phyloP scores from a whole-genome alignment of 2,797 vertebrate genomes.

The Myiotriccus ornatus region DNA sequence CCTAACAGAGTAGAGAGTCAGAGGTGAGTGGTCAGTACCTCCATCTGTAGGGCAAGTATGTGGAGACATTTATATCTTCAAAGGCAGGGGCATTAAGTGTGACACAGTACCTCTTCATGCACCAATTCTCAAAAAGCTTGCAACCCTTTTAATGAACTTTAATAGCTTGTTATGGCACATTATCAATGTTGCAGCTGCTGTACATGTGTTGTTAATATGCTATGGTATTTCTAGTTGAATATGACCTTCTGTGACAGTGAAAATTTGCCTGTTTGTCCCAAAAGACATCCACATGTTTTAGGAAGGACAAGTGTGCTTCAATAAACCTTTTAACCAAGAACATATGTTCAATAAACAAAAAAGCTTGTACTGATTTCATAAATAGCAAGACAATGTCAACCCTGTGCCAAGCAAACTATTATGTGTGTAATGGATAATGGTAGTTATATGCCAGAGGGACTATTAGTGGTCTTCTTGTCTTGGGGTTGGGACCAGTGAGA shows the following conservation, averaged over 20 bases:
- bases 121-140: background rate
- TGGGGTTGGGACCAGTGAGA: background rate
- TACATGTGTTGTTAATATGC: conserved; percentile 41
- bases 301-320: conserved; percentile 12
- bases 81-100: background rate
- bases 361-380: conserved; percentile 37
- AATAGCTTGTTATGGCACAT: background rate
- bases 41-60: background rate
- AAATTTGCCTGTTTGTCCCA: background rate
- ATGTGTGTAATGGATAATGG: background rate
- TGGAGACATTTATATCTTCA: background rate
- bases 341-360: conserved; percentile 47
- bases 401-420: conserved; percentile 1
- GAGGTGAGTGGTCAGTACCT: background rate
- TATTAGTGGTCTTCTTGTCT: background rate
- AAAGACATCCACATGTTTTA: conserved; percentile 36
- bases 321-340: conserved; percentile 49
- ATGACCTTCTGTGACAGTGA: conserved; percentile 10
- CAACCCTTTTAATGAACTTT: background rate
- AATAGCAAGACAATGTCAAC: conserved; percentile 43
- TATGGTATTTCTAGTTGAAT: background rate
- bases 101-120: background rate
- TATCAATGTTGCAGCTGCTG: background rate
- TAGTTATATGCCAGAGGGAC: background rate
- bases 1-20: background rate